Percentiles rank a stretch among this genome's conserved stretches.
phyloP scores from a whole-genome alignment of 1,140 invertebrate species.

The Hydropsyche tenuis region DNA sequence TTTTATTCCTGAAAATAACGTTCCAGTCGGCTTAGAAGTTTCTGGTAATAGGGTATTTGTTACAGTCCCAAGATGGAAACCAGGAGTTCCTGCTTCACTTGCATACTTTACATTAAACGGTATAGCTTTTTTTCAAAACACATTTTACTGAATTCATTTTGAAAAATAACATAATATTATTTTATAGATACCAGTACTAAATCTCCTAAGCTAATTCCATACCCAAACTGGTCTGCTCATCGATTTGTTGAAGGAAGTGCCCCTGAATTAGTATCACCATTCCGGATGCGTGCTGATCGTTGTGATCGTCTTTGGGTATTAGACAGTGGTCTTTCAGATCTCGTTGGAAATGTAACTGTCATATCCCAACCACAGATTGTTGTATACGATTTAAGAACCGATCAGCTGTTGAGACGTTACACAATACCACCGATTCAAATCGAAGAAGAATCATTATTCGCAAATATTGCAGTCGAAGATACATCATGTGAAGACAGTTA shows the following conservation, averaged over 20 bases:
- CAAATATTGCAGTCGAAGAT: slow-evolving; percentile 77
- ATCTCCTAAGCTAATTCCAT: slow-evolving; percentile 73
- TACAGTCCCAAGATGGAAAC: slow-evolving; percentile 76
- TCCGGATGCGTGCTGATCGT: slow-evolving; percentile 73
- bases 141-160: slow-evolving; percentile 29
- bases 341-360: slow-evolving; percentile 63
- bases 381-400: slow-evolving; percentile 76
- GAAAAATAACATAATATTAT: neutral
- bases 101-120: slow-evolving; percentile 75
- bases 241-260: slow-evolving; percentile 57
- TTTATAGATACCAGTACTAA: slow-evolving; percentile 68
- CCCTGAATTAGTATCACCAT: slow-evolving; percentile 76
- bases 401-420: slow-evolving; percentile 69
- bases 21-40: slow-evolving; percentile 75
- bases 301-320: slow-evolving; percentile 79
- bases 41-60: slow-evolving; percentile 70
- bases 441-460: slow-evolving; percentile 74
- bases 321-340: slow-evolving; percentile 73
- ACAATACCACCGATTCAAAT: slow-evolving; percentile 68
- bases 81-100: slow-evolving; percentile 74
- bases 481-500: slow-evolving; percentile 70
- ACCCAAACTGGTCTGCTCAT: slow-evolving; percentile 77
- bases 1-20: slow-evolving; percentile 71
- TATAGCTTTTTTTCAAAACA: slow-evolving; percentile 56
- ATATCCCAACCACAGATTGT: slow-evolving; percentile 67